Conservation (phyloP, 2,888 invertebrate genomes). For the Cheilosia variabilis region DNA sequence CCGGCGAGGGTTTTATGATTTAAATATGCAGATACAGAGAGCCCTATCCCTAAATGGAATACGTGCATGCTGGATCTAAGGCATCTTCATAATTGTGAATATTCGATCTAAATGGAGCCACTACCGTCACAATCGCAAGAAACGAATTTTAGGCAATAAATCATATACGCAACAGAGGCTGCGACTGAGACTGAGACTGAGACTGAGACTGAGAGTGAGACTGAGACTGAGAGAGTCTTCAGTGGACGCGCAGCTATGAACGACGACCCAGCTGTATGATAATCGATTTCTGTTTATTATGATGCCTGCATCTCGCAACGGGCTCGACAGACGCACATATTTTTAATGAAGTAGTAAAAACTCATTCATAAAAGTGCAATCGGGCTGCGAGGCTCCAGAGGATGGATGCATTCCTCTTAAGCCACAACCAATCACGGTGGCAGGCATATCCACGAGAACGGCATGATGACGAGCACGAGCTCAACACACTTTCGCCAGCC, state of each 20-base stretch:
- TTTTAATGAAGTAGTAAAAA: slow-evolving; percentile 84
- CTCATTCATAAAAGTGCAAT: slow-evolving; percentile 82
- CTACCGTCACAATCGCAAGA: slow-evolving; percentile 49
- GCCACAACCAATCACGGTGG: slow-evolving; percentile 40
- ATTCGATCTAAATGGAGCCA: slow-evolving; percentile 42
- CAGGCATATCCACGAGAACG: slow-evolving; percentile 19
- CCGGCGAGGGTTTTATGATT: slow-evolving; percentile 62
- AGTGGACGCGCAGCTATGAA: slow-evolving; percentile 17
- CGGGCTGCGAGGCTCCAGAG: slow-evolving; percentile 8
- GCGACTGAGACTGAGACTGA: background rate
- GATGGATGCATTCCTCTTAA: slow-evolving; percentile 23
- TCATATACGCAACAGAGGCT: slow-evolving; percentile 67
- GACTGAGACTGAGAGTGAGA: background rate
- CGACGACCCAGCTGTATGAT: slow-evolving; percentile 77
- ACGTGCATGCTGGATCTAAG: slow-evolving; percentile 16
- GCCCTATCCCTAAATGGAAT: slow-evolving; percentile 63
- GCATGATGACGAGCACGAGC: slow-evolving; percentile 69
- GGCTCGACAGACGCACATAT: slow-evolving; percentile 50
- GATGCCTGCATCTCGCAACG: slow-evolving; percentile 35
- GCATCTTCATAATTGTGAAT: slow-evolving; percentile 51
- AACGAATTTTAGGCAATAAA: slow-evolving; percentile 72
- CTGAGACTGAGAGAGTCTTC: background rate
- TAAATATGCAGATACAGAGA: slow-evolving; percentile 72
- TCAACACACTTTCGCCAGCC: slow-evolving; percentile 65
- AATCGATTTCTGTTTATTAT: slow-evolving; percentile 83